Evolutionary conservation across 53 echinoderm and acorn worm genomes (phyloP).

Genomic region (Mesocentrotus franciscanus): DNA sequence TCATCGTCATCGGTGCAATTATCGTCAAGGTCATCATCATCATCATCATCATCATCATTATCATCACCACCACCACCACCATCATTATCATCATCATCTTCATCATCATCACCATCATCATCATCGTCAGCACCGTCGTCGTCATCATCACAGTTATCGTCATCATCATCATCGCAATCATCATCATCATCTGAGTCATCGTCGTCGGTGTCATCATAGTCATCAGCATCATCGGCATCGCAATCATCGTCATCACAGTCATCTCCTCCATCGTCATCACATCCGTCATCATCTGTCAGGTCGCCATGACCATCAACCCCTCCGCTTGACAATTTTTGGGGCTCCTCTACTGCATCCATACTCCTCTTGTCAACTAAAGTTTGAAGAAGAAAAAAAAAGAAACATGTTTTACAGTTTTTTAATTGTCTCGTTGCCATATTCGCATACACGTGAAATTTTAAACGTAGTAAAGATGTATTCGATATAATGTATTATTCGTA

Average conservation of each 20-base stretch:
- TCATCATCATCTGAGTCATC: constrained; percentile 26
- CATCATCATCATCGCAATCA: constrained; percentile 32
- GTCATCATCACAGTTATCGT: constrained; percentile 12
- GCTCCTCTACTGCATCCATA: neutral
- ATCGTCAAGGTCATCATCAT: neutral
- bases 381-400: neutral
- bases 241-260: constrained; percentile 13
- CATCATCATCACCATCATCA: neutral
- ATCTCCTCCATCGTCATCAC: constrained; percentile 26
- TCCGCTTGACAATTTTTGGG: neutral
- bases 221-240: constrained; percentile 8
- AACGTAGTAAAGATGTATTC: too few species aligned
- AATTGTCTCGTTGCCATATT: too few species aligned
- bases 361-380: neutral
- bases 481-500: too few species aligned
- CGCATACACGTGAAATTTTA: too few species aligned
- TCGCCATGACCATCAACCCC: constrained; percentile 26
- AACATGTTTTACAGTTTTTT: neutral
- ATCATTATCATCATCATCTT: neutral
- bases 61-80: neutral
- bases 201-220: constrained; percentile 7
- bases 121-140: constrained; percentile 20
- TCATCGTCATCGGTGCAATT: neutral
- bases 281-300: constrained; percentile 28
- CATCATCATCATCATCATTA: constrained; percentile 17